Evolutionary conservation across 2,888 invertebrate genomes (phyloP).

Genomic region (Amblyteles armatorius): DNA sequence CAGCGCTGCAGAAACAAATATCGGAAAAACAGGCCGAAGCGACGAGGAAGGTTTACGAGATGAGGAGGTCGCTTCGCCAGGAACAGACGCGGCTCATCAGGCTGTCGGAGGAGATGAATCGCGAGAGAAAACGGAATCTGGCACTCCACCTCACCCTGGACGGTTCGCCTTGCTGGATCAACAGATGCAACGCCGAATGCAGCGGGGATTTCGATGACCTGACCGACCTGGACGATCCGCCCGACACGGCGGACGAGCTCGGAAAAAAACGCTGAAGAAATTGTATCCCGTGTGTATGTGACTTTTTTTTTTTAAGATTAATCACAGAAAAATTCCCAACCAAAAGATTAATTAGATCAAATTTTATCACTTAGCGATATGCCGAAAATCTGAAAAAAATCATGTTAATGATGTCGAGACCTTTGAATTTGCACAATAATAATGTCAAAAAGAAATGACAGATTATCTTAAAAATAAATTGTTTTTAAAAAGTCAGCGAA

Average conservation of each 20-base stretch:
- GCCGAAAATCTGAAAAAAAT: too few relatives aligned
- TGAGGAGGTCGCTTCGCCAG: constrained; percentile 74
- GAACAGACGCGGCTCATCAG: constrained; percentile 77
- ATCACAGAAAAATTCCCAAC: too few relatives aligned
- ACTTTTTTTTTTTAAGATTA: background rate
- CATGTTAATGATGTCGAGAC: background rate
- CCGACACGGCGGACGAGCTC: constrained; percentile 9
- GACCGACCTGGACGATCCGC: constrained; percentile 6
- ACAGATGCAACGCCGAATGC: constrained; percentile 68
- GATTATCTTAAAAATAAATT: too few relatives aligned
- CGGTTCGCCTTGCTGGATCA: constrained; percentile 66
- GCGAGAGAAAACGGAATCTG: constrained; percentile 76
- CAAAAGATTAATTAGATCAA: too few relatives aligned
- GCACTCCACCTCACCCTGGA: constrained; percentile 73
- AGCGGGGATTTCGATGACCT: constrained; percentile 58
- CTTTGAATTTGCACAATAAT: too few relatives aligned
- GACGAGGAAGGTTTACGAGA: constrained; percentile 73
- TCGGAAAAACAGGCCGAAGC: constrained; percentile 78
- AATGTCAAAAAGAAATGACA: too few relatives aligned
- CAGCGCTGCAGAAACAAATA: constrained; percentile 79
- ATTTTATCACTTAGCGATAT: too few relatives aligned
- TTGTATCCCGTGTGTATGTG: background rate
- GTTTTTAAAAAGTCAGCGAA: too few relatives aligned
- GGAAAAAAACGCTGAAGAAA: constrained; percentile 37
- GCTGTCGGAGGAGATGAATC: constrained; percentile 78